Evolutionary conservation across 2,888 invertebrate genomes (phyloP).

Genomic region (Diaprepes abbreviatus): DNA sequence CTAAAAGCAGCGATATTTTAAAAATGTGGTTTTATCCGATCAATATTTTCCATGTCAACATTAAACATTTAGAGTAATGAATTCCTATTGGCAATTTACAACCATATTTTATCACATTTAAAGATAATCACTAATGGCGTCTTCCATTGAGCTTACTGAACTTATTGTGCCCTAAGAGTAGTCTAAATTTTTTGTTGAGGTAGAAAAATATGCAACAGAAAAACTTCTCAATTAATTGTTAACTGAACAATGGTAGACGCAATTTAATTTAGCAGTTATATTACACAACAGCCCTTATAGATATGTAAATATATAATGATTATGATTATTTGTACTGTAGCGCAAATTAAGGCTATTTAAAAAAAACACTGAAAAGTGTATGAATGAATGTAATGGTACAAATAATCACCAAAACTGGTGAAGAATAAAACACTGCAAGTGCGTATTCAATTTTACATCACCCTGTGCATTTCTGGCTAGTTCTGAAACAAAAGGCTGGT

Average conservation of each 20-base stretch:
- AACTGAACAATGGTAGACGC: too few species aligned
- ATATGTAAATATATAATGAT: constrained; percentile 10
- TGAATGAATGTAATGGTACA: not conserved
- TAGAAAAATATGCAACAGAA: too few species aligned
- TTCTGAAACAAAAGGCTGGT: constrained; percentile 22
- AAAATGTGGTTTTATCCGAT: too few species aligned
- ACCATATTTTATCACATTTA: constrained; percentile 12
- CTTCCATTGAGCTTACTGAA: too few species aligned
- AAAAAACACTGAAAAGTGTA: too few species aligned
- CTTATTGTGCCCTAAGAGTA: too few species aligned
- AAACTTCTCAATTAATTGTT: too few species aligned
- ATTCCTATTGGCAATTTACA: not conserved
- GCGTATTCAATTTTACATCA: constrained; percentile 8
- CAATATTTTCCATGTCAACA: too few species aligned
- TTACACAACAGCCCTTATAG: constrained; percentile 13
- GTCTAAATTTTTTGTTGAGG: too few species aligned
- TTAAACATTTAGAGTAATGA: too few species aligned
- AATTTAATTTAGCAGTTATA: not conserved
- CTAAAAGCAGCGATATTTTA: too few species aligned
- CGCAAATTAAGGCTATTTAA: too few species aligned
- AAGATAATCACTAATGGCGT: not conserved
- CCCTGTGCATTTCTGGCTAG: constrained; percentile 26
- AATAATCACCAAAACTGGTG: not conserved
- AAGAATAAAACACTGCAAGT: constrained; percentile 4
- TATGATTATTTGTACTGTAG: not conserved